Conservation (phyloP, 2,797 vertebrate genomes). For the Typhlichthys subterraneus region DNA sequence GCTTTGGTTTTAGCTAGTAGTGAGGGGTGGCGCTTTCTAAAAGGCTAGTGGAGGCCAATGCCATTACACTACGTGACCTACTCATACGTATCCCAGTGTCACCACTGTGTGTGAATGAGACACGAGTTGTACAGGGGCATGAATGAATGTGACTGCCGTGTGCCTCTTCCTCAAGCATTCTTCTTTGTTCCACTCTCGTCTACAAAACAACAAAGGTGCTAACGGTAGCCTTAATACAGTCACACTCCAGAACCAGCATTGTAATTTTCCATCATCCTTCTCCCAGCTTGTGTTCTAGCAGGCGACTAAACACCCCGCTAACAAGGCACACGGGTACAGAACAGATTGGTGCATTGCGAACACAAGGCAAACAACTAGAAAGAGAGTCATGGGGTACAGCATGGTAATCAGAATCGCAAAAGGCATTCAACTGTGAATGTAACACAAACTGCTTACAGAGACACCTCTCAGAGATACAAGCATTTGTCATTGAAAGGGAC, state of each 20-base stretch:
- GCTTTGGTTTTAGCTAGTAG: slow-evolving; percentile 66
- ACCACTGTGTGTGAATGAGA: slow-evolving; percentile 60
- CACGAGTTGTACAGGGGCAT: slow-evolving; percentile 35
- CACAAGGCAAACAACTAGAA: slow-evolving; percentile 31
- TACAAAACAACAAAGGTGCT: slow-evolving; percentile 25
- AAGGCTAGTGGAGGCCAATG: slow-evolving; percentile 22
- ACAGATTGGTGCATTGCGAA: slow-evolving; percentile 20
- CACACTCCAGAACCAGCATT: slow-evolving; percentile 36
- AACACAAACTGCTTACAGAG: slow-evolving; percentile 21
- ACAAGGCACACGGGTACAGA: slow-evolving; percentile 44
- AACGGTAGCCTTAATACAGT: slow-evolving; percentile 45
- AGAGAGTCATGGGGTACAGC: slow-evolving; percentile 26
- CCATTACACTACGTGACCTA: slow-evolving; percentile 22
- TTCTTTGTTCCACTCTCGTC: neutral
- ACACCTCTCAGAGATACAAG: slow-evolving; percentile 10
- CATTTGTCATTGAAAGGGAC: slow-evolving; percentile 18
- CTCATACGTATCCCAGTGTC: slow-evolving; percentile 21
- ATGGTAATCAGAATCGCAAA: slow-evolving; percentile 33
- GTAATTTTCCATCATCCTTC: slow-evolving; percentile 43
- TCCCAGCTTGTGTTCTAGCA: slow-evolving; percentile 33
- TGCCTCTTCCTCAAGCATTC: slow-evolving; percentile 15
- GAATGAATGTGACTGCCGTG: slow-evolving; percentile 46
- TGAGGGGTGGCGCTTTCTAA: slow-evolving; percentile 33
- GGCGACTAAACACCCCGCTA: slow-evolving; percentile 20
- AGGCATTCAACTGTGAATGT: slow-evolving; percentile 41